Evolutionary conservation across 2,113 vertebrate genomes (phyloP), one percentile per base, ranked within the genome.

Genomic region (Ariopsis seemanni): DNA sequence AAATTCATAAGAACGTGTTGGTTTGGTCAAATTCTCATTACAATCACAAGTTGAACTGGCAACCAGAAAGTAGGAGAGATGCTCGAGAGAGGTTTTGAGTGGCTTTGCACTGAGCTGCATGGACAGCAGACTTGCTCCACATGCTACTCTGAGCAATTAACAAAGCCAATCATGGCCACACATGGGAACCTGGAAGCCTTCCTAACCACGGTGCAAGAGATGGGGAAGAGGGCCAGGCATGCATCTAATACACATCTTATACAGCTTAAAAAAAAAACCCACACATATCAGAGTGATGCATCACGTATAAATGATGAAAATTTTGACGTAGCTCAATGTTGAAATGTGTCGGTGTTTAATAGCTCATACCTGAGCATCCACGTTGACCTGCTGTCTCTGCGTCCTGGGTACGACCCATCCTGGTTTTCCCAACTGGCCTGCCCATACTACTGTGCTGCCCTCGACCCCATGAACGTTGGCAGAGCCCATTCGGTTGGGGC

Each of bases 391-490:
- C 63, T 53, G 48, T 63, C 79, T 67, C 77, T 65, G 10, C 5
- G 63, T 77, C 84, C 89, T 87, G 84, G 89, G 88, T 82, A 86
- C 75, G 91, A 90, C 92, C 88, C 91, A 92, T 92, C 91, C 91
- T 90, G 91, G 91, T 86, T 90, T 91, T 65, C 82, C 85, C 84
- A 86, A 50, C 62, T 52, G 30, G 57, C 57, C 48, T 86, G 74
- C 60, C 34, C 72, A 72, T 42, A 62, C 71, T 52, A 34, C 80
- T 94, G 93, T 93, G 93, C 94, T 95, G 93, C 92, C 94, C 93
- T 95, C 92, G 90, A 95, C 94, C 93, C 71, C 92, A 91, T 82
- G 86, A 94, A 94, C 91, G 93, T 91, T 96, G 95, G 94, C 95
- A 94, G 92, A 90, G 92, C 92, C 92, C 90, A 77, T 90, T 89